These are phyloP conservation scores for Andrena cerasifolii DNA, from an alignment of 1,140 invertebrate species.

Conservation along the genomic window DNA sequence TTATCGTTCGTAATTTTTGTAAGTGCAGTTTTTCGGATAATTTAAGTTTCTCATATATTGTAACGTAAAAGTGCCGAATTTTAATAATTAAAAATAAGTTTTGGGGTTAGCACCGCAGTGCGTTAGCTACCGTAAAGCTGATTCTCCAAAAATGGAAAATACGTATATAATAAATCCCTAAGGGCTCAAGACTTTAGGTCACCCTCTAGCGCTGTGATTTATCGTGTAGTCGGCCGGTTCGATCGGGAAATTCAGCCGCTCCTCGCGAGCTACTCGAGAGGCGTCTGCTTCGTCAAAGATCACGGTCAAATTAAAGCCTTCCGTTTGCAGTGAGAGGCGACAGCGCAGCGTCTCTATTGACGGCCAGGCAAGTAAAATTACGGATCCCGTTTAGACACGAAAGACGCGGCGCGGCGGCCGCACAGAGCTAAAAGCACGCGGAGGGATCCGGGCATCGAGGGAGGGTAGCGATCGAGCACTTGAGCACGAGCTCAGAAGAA, in stretches of 20 bases:
- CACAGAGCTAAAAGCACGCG: constrained; percentile 48
- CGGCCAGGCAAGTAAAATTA: constrained; percentile 22
- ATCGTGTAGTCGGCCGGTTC: background rate
- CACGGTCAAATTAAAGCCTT: background rate
- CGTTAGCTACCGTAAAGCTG: too few relatives aligned
- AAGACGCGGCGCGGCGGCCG: constrained; percentile 16
- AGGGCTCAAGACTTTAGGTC: too few relatives aligned
- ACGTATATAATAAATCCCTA: too few relatives aligned
- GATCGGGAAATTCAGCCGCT: background rate
- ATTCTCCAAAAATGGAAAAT: too few relatives aligned
- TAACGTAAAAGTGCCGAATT: too few relatives aligned
- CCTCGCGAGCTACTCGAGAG: background rate
- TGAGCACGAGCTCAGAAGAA: constrained; percentile 80
- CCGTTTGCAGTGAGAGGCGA: background rate
- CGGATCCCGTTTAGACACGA: constrained; percentile 49
- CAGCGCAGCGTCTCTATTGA: constrained; percentile 28
- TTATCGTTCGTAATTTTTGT: too few relatives aligned
- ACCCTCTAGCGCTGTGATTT: background rate
- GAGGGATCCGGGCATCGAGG: constrained; percentile 65
- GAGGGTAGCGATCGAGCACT: constrained; percentile 78
- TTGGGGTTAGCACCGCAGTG: too few relatives aligned
- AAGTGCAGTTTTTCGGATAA: too few relatives aligned
- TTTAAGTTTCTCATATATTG: too few relatives aligned
- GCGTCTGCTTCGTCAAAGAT: background rate
- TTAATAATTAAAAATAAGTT: too few relatives aligned